phyloP scores from a whole-genome alignment of 2,888 invertebrate species.

The Stictocephala bisonia region DNA sequence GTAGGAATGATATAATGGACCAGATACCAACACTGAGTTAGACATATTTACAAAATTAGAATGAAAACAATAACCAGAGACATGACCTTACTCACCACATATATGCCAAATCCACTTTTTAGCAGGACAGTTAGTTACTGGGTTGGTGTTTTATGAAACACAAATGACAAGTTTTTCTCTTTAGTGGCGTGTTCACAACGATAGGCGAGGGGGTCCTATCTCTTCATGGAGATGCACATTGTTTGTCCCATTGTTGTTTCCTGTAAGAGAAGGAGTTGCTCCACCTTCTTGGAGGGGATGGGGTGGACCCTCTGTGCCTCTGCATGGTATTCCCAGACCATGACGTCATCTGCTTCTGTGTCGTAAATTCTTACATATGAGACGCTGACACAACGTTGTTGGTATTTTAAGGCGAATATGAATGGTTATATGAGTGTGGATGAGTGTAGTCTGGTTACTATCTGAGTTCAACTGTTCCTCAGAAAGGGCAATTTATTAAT shows the following conservation, averaged over 20 bases:
- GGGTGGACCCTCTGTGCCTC: not conserved
- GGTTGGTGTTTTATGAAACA: not conserved
- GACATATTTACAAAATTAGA: too few species aligned
- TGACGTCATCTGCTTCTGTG: slow-evolving; percentile 2
- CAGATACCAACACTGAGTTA: not conserved
- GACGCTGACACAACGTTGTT: too few species aligned
- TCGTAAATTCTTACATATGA: too few species aligned
- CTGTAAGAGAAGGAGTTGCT: not conserved
- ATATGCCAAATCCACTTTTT: slow-evolving; percentile 1
- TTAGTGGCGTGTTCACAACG: not conserved
- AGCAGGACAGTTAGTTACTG: not conserved
- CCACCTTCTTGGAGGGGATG: not conserved
- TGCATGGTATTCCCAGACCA: not conserved
- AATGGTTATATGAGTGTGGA: too few species aligned
- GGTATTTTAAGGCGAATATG: too few species aligned
- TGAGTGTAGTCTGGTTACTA: too few species aligned
- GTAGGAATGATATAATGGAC: not conserved
- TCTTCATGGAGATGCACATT: not conserved
- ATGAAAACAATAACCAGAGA: not conserved
- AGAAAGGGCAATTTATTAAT: too few species aligned
- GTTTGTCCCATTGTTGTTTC: too few species aligned
- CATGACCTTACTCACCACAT: not conserved
- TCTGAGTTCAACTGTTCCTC: too few species aligned
- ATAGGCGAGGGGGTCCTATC: not conserved
- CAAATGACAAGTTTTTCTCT: not conserved